Evolutionary conservation across 2,888 invertebrate genomes (phyloP).

Genomic region (Morpho helenor): DNA sequence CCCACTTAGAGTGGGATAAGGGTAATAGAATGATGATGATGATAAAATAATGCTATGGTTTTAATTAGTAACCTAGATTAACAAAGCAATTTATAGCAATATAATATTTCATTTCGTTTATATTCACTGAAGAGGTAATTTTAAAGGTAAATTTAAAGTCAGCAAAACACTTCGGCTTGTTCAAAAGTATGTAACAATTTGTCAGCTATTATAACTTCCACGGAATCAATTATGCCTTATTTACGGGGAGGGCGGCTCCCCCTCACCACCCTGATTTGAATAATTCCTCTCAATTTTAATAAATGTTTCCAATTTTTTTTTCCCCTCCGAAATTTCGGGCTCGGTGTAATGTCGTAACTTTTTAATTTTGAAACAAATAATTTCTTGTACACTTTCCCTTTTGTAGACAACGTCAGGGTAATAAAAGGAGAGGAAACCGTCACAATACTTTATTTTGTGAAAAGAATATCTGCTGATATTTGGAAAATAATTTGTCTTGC

Average conservation of each 20-base stretch:
- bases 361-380: constrained; percentile 20
- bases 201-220: constrained; percentile 29
- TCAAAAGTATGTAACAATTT: constrained; percentile 29
- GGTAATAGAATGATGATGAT: too few species aligned
- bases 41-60: too few species aligned
- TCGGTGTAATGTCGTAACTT: constrained; percentile 23
- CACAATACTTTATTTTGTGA: too few species aligned
- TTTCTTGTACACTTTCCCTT: constrained; percentile 2
- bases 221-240: constrained; percentile 29
- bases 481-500: not conserved
- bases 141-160: constrained; percentile 20
- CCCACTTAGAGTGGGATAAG: too few species aligned
- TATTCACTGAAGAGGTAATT: constrained; percentile 6
- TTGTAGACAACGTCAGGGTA: constrained; percentile 5
- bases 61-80: too few species aligned
- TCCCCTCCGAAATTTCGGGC: constrained; percentile 15
- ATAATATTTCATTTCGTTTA: not conserved
- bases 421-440: constrained; percentile 6
- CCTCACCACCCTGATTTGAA: constrained; percentile 19
- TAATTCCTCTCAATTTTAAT: constrained; percentile 25
- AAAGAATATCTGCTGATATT: not conserved
- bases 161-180: constrained; percentile 24
- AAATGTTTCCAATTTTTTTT: constrained; percentile 19
- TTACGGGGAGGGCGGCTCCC: constrained; percentile 19
- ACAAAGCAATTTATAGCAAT: too few species aligned